Evolutionary conservation across 2,797 vertebrate genomes (phyloP), one percentile per base, ranked within the genome.

Genomic region (Coranthus polyacanthus): DNA sequence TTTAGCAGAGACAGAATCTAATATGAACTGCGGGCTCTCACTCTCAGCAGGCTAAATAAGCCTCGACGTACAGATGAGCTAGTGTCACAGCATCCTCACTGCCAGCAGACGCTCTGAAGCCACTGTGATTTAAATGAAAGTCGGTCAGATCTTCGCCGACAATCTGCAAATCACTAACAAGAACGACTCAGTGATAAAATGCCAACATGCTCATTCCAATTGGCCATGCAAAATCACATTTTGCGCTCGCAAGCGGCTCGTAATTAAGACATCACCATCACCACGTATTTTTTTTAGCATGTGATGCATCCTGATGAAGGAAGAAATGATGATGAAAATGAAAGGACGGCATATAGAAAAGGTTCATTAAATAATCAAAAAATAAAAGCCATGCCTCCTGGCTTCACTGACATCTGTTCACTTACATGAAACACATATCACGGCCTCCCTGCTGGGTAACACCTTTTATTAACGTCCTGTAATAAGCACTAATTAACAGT

Each of bases 41-140:
- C 84, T 89, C 87, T 93, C 92, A 89, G 88, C 75, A 81, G 84
- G 89, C 81, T 84, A 91, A 92, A 88, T 85, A 85, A 89, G 79
- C 71, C 63, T 61, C 67, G 79, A 87, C 83, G 67, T 89, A 86
- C 82, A 87, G 86, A 89, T 87, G 87, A 90, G 84, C 82, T 69
- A 64, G 73, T 82, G 82, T 87, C 83, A 82, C 85, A 71, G 79
- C 75, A 66, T 76, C 72, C 82, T 68, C 54, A 5, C 77, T 65
- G 70, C 68, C 78, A 63, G 63, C 69, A 68, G 50, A 50, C 3
- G 26, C 76, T 49, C 57, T 29, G 57, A 58, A 80, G 77, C 71
- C 34, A 39, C 79, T 66, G 72, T 6, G 59, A 82, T 85, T 82
- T 74, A 79, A 83, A 85, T 63, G 47, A 79, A 70, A 70, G 68